Evolutionary conservation across 1,140 invertebrate genomes (phyloP).

Genomic region (Limonius californicus): DNA sequence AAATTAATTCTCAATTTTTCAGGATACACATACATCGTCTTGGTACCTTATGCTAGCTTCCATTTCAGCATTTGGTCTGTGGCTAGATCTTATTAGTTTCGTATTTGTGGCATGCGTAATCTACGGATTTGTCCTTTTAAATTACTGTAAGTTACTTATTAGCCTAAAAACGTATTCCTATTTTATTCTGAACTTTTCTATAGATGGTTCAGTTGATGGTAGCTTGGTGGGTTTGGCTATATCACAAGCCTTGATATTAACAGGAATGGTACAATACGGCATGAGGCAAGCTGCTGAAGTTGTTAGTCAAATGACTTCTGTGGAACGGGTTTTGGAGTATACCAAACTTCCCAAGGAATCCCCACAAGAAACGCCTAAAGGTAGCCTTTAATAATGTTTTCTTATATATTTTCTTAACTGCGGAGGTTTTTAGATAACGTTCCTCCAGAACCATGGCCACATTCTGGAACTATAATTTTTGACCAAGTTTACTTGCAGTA

Average conservation of each 20-base stretch:
- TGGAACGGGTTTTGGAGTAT: conserved; percentile 76
- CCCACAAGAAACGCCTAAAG: conserved; percentile 40
- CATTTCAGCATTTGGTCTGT: conserved; percentile 73
- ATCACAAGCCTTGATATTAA: conserved; percentile 76
- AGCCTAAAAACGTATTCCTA: no score
- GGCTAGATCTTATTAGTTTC: conserved; percentile 72
- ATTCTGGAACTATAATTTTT: conserved; percentile 10
- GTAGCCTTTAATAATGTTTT: conserved; percentile 46
- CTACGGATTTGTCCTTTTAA: conserved; percentile 65
- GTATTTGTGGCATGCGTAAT: conserved; percentile 62
- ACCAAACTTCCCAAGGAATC: conserved; percentile 60
- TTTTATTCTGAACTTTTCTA: no score
- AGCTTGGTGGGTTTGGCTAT: conserved; percentile 76
- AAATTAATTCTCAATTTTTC: conserved; percentile 43
- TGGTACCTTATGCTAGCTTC: conserved; percentile 68
- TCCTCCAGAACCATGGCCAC: conserved; percentile 38
- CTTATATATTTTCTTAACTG: no score
- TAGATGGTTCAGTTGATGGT: conserved; percentile 38
- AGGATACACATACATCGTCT: conserved; percentile 35
- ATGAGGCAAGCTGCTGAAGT: conserved; percentile 79
- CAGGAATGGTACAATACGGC: conserved; percentile 82
- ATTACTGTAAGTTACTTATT: conserved; percentile 46
- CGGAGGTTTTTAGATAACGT: background rate
- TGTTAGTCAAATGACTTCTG: conserved; percentile 79
- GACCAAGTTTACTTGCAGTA: conserved; percentile 11